Evolutionary conservation across 2,888 invertebrate species (phyloP), one percentile per base, ranked within the genome.

Genomic region (Sesia apiformis): DNA sequence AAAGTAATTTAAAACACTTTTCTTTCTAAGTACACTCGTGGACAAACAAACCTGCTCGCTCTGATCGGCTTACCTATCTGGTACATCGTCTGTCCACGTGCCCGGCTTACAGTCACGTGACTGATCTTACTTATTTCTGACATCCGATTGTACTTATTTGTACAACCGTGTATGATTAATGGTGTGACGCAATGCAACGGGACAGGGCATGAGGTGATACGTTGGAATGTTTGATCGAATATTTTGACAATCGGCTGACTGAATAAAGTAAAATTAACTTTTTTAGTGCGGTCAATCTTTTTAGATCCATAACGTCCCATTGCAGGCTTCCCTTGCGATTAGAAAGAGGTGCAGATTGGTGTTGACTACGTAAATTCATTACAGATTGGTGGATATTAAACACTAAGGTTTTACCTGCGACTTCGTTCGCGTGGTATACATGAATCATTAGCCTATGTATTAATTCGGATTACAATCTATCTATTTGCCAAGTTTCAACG

Each of bases 11-110:
- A 23, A 46, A 50, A 7, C 39, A 39, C 7, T 50, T 50, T 38
- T 50, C 5, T 50, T 50, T 50, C 4, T 38, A 38, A 4, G 63
- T 72, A 69, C 73, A 74, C 71, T 69, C 62, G 64, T 58, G 63
- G 64, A 60, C 72, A 72, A 67, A 74, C 69, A 69, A 72, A 74
- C 74, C 65, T 70, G 76, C 71, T 57, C 65, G 43, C 55, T 63
- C 59, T 77, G 81, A 84, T 84, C 84, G 77, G 84, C 81, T 84
- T 83, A 85, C 71, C 67, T 76, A 72, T 71, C 78, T 58, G 58
- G 62, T 57, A 58, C 66, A 67, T 70, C 73, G 63, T 70, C 64
- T 67, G 72, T 74, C 81, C 83, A 83, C 84, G 82, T 81, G 84
- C 79, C 64, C 63, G 72, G 73, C 78, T 81, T 79, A 78, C 73